A percentile compares a stretch with the other conserved stretches of the same genome.
Evolutionary conservation across 2,113 vertebrate genomes (phyloP).

Genomic region (Oncorhynchus tshawytscha): DNA sequence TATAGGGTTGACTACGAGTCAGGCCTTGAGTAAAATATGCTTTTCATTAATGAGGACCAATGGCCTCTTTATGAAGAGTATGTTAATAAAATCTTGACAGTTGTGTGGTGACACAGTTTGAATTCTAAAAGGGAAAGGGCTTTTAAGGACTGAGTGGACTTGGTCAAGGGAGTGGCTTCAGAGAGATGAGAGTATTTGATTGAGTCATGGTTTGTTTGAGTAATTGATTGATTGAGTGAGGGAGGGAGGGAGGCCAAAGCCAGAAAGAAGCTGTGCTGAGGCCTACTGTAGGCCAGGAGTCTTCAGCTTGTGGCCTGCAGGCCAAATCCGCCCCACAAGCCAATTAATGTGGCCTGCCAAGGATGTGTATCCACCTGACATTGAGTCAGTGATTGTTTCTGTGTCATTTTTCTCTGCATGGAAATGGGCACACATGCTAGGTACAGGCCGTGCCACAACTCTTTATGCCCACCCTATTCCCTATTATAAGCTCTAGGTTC

Average conservation of each 20-base stretch:
- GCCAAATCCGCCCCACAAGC: no score
- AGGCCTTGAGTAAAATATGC: not conserved
- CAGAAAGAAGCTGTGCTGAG: not conserved
- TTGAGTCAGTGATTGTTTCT: not conserved
- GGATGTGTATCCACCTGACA: not conserved
- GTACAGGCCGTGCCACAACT: not conserved
- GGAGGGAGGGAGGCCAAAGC: not conserved
- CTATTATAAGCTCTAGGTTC: constrained; percentile 30
- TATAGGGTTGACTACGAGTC: not conserved
- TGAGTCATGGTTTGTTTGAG: not conserved
- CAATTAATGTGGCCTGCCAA: no score
- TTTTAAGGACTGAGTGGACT: not conserved
- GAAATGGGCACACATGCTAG: not conserved
- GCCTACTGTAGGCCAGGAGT: not conserved
- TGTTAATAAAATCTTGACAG: not conserved
- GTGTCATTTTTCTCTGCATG: not conserved
- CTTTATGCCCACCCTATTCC: constrained; percentile 31
- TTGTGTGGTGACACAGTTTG: not conserved
- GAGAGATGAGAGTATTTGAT: not conserved
- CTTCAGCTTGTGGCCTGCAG: no score
- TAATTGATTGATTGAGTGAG: not conserved
- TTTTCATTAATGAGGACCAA: constrained; percentile 1
- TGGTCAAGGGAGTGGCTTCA: not conserved
- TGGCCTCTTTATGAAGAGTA: constrained; percentile 1
- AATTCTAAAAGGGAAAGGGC: constrained; percentile 2